A percentile compares a stretch with the other conserved stretches of the same genome.
phyloP scores from a whole-genome alignment of 2,888 invertebrate genomes.

The Agrochola lota region DNA sequence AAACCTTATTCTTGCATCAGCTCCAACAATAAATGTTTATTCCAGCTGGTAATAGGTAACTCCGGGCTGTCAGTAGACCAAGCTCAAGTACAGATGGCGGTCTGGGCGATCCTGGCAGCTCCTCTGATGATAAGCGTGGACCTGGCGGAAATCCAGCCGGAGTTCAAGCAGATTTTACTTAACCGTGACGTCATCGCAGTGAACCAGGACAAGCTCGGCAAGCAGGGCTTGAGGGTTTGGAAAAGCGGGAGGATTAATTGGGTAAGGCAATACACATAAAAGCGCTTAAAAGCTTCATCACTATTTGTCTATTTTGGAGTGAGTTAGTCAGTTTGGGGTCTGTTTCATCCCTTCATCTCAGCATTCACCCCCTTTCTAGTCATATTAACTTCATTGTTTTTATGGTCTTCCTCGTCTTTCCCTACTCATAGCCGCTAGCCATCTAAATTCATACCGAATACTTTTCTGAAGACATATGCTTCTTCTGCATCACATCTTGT shows the following conservation, averaged over 20 bases:
- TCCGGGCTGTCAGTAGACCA: slow-evolving; percentile 91
- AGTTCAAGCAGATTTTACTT: slow-evolving; percentile 91
- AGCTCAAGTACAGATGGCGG: slow-evolving; percentile 92
- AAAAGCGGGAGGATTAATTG: slow-evolving; percentile 60
- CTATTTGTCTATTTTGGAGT: not conserved
- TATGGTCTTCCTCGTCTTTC: not conserved
- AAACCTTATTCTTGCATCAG: not conserved
- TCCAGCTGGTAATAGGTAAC: slow-evolving; percentile 90
- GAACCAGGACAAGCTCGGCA: slow-evolving; percentile 92
- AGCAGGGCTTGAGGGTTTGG: slow-evolving; percentile 88
- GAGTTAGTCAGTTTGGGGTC: not conserved
- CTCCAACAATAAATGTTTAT: slow-evolving; percentile 25
- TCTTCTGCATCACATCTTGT: not conserved
- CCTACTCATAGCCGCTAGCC: not conserved
- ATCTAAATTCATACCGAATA: not conserved
- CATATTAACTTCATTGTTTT: not conserved
- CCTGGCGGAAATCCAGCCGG: slow-evolving; percentile 88
- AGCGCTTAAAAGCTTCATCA: not conserved
- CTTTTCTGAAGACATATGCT: not conserved
- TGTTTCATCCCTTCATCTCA: not conserved
- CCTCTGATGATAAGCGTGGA: slow-evolving; percentile 93
- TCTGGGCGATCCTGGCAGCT: slow-evolving; percentile 93
- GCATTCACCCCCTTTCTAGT: too few species aligned
- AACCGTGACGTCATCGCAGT: slow-evolving; percentile 91
- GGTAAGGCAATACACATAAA: slow-evolving; percentile 34